Evolutionary conservation across 2,888 invertebrate species (phyloP), one percentile per base, ranked within the genome.

Genomic region (Charanyca ferruginea): DNA sequence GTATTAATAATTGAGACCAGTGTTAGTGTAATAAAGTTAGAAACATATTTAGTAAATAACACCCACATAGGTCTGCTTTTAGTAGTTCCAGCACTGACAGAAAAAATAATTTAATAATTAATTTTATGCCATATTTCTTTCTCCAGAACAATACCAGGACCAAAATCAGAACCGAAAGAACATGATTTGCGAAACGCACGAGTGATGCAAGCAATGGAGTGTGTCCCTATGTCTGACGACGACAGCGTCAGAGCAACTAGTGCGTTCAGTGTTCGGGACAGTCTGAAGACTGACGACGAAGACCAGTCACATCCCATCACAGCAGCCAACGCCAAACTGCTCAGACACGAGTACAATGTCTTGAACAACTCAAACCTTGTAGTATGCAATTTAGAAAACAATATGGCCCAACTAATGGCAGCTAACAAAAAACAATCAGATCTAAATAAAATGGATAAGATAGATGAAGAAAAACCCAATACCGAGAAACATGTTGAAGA

Each of bases 241-340:
- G 96, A 96, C 74, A 96, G 96, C 66, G 93, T 96, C 0, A 80
- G 96, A 76, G 96, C 95, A 0, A 95, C 94, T 0, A 96, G 96
- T 76, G 95, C 95, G 0, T 93, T 95, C 72, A 96, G 96, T 75
- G 92, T 95, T 0, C 83, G 95, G 70, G 96, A 96, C 70, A 96
- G 95, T 64, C 90, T 96, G 1, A 95, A 95, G 80, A 96, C 96
- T 22, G 96, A 96, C 38, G 96, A 96, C 44, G 96, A 96, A 80
- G 96, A 96, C 67, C 94, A 93, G 65, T 84, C 93, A 3, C 94
- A 94, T 66, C 94, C 94, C 5, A 95, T 96, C 51, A 94, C 94
- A 1, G 93, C 93, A 11, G 93, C 91, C 0, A 93, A 95, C 64
- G 96, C 95, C 0, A 94, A 94, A 81, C 81, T 96, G 42, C 87